Evolutionary conservation across 2,888 invertebrate species (phyloP), one percentile per base, ranked within the genome.

Genomic region (Acronicta aceris): DNA sequence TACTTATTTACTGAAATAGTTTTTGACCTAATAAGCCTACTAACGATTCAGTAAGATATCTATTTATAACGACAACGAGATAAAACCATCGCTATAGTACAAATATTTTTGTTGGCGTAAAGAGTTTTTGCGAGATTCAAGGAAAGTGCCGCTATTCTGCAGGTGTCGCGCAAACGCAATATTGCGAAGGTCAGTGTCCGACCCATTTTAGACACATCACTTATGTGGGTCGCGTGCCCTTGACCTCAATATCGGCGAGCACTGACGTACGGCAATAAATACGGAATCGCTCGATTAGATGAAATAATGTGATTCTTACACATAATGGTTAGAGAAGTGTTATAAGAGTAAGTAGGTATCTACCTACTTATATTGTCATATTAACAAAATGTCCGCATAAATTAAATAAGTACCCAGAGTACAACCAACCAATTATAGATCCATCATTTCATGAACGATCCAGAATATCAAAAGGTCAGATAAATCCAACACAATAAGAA

Each of bases 181-280:
- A 42, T 38, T 43, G 27, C 57, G 76, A 84, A 87, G 86, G 86
- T 81, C 79, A 53, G 47, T 50, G 41, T 30, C 61, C 79, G 83
- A 81, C 83, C 82, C 67, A 81, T 79, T 83, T 87, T 47, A 65
- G 71, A 80, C 79, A 72, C 78, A 78, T 69, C 66, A 61, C 59
- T 80, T 62, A 86, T 82, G 59, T 84, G 74, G 82, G 81, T 60
- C 83, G 65, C 58, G 62, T 53, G 71, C 55, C 81, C 81, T 65
- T 86, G 86, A 84, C 81, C 83, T 76, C 74, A 64, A 71, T 76
- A 49, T 21, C 49, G 53, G 30, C 10, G 45, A 40, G 43, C 42
- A 59, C 52, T 70, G 63, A 76, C 63, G 66, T 58, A 55, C 57
- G 25, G 54, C 48, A 56, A 65, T 69, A 68, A 72, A 60, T 58